These are phyloP conservation scores for Podarcis raffonei DNA, from an alignment of 2,113 vertebrate species.

Conservation along the genomic window DNA sequence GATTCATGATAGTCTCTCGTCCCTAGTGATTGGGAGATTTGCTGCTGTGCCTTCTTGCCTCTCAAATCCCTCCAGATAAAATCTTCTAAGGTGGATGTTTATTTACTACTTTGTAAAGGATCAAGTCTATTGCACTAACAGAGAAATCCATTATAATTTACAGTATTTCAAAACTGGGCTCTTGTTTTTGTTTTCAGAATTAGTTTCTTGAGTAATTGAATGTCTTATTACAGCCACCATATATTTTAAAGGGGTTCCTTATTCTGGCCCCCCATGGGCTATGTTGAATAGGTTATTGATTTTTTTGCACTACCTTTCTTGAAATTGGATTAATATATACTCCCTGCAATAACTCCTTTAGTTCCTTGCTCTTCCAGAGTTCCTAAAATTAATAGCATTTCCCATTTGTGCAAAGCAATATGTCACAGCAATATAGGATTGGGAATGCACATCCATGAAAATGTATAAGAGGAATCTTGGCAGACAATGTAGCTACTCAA, in stretches of 20 bases:
- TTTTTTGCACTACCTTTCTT: background rate
- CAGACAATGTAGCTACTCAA: conserved; percentile 5
- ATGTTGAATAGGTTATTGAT: background rate
- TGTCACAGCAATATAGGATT: background rate
- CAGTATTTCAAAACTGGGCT: background rate
- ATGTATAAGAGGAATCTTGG: background rate
- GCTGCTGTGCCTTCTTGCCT: background rate
- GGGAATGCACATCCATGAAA: background rate
- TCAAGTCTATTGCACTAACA: background rate
- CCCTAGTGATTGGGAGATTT: background rate
- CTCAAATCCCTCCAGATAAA: background rate
- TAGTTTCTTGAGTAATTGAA: background rate
- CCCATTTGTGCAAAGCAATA: background rate
- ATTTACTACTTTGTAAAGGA: background rate
- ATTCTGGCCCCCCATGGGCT: background rate
- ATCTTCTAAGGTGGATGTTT: too few relatives aligned
- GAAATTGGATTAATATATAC: background rate
- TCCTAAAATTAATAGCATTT: background rate
- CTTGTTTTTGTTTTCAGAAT: background rate
- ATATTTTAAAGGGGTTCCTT: background rate
- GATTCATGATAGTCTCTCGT: too few relatives aligned
- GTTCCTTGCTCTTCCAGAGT: background rate
- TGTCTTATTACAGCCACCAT: background rate
- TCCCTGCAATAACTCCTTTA: background rate
- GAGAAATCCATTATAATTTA: background rate